Conservation (phyloP, 2,113 vertebrate genomes). For the Calidris pugnax region DNA sequence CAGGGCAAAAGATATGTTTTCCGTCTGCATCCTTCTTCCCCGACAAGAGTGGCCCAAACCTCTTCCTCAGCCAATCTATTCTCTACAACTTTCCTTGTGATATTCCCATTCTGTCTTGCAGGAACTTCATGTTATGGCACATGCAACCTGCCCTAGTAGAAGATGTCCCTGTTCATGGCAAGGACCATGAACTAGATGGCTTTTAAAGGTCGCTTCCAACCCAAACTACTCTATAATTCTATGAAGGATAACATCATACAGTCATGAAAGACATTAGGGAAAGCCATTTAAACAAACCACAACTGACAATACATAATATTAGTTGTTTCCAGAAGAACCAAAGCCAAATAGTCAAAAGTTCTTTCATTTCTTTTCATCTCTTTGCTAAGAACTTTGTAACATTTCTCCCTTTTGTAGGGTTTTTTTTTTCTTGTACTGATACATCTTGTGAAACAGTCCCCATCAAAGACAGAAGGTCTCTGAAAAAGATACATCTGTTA, state of each 20-base stretch:
- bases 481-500: not conserved
- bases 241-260: not conserved
- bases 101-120: not conserved
- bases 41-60: not conserved
- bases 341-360: not conserved
- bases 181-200: not conserved
- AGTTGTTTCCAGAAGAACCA: not conserved
- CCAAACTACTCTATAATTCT: not conserved
- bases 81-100: not conserved
- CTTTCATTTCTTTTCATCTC: not conserved
- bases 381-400: not conserved
- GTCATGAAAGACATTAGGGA: not conserved
- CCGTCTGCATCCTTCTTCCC: not conserved
- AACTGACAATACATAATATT: not conserved
- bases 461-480: not conserved
- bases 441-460: not conserved
- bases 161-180: not conserved
- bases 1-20: not conserved
- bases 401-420: accelerated
- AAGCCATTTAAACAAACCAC: not conserved
- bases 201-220: not conserved
- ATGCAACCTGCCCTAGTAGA: not conserved
- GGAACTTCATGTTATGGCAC: not conserved
- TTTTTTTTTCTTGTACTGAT: not conserved
- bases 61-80: not conserved